Percentiles rank a stretch among this genome's conserved stretches.
Conservation (phyloP, 2,888 invertebrate species). For the Scaptomyza polygonia region DNA sequence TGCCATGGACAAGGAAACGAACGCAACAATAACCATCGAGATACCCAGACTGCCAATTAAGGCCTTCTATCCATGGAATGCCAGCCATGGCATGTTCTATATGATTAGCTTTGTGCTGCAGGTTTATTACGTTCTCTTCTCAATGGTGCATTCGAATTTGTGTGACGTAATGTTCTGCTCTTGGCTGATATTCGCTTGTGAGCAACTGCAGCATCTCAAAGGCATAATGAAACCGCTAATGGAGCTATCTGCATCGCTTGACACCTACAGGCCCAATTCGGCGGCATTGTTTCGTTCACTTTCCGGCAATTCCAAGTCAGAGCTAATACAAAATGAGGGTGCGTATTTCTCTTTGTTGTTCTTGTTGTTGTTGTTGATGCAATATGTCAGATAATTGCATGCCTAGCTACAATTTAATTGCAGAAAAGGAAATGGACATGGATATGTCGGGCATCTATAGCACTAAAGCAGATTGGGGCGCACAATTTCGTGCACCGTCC, state of each 20-base stretch:
- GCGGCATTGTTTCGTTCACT: conserved; percentile 88
- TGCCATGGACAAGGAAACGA: conserved; percentile 89
- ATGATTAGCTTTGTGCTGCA: conserved; percentile 88
- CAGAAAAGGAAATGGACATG: conserved; percentile 86
- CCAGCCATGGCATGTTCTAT: conserved; percentile 89
- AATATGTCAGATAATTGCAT: conserved; percentile 15
- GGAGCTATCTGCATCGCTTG: conserved; percentile 93
- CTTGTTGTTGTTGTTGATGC: not conserved
- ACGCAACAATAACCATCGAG: conserved; percentile 88
- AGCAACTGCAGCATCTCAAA: conserved; percentile 93
- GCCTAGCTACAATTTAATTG: conserved; percentile 30
- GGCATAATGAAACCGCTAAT: conserved; percentile 94
- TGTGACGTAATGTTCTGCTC: conserved; percentile 92
- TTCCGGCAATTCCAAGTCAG: conserved; percentile 85
- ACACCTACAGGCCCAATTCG: conserved; percentile 90
- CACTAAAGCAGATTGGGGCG: conserved; percentile 91
- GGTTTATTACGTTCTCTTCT: conserved; percentile 88
- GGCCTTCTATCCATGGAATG: conserved; percentile 92
- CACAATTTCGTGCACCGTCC: conserved; percentile 89
- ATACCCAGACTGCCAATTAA: conserved; percentile 90
- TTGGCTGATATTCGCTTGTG: conserved; percentile 93
- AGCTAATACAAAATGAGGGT: conserved; percentile 84
- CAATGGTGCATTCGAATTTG: conserved; percentile 87
- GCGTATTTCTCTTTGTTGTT: conserved; percentile 12
- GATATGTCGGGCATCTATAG: conserved; percentile 91